Evolutionary conservation across 1,140 invertebrate species (phyloP).

Genomic region (Sycophaga agraensis): DNA sequence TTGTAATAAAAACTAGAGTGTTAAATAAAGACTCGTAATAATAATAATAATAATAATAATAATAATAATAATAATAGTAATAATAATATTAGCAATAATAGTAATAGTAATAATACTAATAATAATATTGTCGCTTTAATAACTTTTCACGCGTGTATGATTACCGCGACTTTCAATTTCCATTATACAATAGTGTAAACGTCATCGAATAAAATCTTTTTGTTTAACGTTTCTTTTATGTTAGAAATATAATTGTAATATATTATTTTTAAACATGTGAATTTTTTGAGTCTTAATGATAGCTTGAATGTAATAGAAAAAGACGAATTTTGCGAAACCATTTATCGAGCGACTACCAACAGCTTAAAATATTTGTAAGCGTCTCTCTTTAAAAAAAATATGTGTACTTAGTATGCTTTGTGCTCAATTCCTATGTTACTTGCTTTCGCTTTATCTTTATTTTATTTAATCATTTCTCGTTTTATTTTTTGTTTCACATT

Average conservation of each 20-base stretch:
- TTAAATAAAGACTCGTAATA: conserved; percentile 4
- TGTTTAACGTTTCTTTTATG: too few species aligned
- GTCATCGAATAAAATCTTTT: conserved; percentile 5
- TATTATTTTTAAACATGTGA: too few species aligned
- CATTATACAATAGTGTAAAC: conserved; percentile 3
- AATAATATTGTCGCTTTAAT: conserved; percentile 10
- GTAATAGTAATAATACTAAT: neutral
- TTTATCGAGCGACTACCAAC: neutral
- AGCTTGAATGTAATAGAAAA: too few species aligned
- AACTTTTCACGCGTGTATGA: conserved; percentile 1
- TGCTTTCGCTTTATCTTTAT: conserved; percentile 5
- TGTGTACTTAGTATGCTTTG: conserved; percentile 24
- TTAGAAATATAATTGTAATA: too few species aligned
- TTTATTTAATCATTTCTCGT: neutral
- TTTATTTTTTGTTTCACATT: too few species aligned
- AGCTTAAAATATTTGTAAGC: conserved; percentile 21
- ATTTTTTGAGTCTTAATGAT: too few species aligned
- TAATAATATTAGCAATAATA: conserved; percentile 1
- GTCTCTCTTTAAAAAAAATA: conserved; percentile 26
- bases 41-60: conserved; percentile 4
- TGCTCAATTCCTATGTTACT: conserved; percentile 18
- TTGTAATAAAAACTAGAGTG: conserved; percentile 14
- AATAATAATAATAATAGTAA: conserved; percentile 7
- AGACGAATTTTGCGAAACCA: neutral
- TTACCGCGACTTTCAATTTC: neutral